Conservation (phyloP, 1,140 invertebrate genomes). For the Zaprionus ghesquierei region DNA sequence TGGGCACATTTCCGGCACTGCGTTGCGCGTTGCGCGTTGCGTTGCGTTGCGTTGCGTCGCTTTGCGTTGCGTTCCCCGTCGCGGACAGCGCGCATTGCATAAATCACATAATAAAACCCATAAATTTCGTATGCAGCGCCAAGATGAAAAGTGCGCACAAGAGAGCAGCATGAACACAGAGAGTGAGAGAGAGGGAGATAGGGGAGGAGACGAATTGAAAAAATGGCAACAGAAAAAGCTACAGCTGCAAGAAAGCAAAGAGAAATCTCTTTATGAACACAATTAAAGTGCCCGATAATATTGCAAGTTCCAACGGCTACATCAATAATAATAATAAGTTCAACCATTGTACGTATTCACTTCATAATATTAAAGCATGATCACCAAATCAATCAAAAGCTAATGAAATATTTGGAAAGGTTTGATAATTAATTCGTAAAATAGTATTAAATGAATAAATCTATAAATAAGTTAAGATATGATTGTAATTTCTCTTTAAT, state of each 20-base stretch:
- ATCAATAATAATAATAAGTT: background rate
- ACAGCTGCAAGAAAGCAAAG: background rate
- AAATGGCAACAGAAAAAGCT: background rate
- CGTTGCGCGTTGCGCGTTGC: constrained; percentile 30
- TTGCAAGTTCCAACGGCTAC: background rate
- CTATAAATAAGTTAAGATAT: too few species aligned
- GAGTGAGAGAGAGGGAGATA: constrained; percentile 2
- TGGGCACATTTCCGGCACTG: constrained; percentile 75
- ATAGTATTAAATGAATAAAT: too few species aligned
- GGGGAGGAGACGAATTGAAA: background rate
- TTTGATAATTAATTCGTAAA: too few species aligned
- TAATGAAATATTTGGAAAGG: too few species aligned
- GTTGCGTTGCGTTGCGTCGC: constrained; percentile 4
- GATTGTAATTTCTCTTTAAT: background rate
- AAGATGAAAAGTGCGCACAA: constrained; percentile 51
- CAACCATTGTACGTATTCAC: too few species aligned
- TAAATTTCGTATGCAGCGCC: constrained; percentile 72
- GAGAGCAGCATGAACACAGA: background rate
- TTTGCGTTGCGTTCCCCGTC: constrained; percentile 48
- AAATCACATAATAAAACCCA: constrained; percentile 80
- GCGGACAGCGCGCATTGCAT: constrained; percentile 60
- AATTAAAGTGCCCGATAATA: constrained; percentile 23
- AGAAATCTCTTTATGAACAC: background rate
- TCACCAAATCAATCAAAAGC: too few species aligned
- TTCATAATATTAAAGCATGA: too few species aligned